Conservation (phyloP, 2,888 invertebrate species). For the Arctia plantaginis region DNA sequence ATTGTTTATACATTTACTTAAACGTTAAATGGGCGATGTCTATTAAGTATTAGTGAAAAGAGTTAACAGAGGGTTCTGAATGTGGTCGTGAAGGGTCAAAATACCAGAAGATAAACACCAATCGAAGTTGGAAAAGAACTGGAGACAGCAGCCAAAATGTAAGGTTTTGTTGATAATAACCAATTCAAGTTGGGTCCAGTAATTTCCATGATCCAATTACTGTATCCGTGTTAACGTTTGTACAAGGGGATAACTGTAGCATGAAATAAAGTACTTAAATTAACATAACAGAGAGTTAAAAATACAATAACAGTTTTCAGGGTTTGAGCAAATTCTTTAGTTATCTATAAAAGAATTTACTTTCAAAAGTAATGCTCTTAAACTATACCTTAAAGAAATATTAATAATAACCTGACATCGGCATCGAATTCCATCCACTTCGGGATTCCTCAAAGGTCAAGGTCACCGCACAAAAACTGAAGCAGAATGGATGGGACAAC, state of each 20-base stretch:
- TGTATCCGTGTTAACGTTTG: too few species aligned
- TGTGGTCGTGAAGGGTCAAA: neutral
- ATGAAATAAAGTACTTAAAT: neutral
- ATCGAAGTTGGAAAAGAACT: neutral
- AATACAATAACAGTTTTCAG: neutral
- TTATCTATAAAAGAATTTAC: neutral
- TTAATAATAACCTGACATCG: slow-evolving; percentile 1
- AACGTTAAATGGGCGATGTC: too few species aligned
- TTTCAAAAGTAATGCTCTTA: neutral
- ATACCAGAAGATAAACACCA: neutral
- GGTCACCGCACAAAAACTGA: slow-evolving; percentile 32
- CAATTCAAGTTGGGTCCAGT: neutral
- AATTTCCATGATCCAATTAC: neutral
- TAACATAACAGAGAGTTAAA: neutral
- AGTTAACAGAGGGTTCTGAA: neutral
- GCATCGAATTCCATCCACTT: slow-evolving; percentile 8
- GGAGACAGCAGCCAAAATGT: neutral
- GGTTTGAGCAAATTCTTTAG: neutral
- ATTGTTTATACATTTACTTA: too few species aligned
- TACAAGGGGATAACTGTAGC: neutral
- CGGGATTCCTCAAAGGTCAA: slow-evolving; percentile 38
- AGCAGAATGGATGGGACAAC: slow-evolving; percentile 39
- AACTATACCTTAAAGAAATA: neutral
- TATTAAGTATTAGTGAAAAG: too few species aligned
- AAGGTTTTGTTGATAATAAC: neutral